phyloP scores from a whole-genome alignment of 2,113 vertebrate genomes.

The Callaeas wilsoni region DNA sequence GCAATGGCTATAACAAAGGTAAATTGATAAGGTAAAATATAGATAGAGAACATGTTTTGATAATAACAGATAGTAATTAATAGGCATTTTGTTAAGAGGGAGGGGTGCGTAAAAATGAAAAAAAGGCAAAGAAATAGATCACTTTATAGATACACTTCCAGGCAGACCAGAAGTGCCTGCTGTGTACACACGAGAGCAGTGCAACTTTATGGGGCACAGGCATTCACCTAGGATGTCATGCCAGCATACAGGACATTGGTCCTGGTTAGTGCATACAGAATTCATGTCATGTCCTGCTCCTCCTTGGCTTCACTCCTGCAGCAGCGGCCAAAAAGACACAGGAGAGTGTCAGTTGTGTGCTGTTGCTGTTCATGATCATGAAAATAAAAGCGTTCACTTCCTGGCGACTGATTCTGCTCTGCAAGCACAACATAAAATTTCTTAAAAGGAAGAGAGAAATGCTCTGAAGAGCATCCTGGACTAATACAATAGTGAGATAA shows the following conservation, averaged over 20 bases:
- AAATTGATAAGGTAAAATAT: not conserved
- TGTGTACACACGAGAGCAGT: fast-evolving
- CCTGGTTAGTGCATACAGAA: not conserved
- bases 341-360: not conserved
- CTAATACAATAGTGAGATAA: not conserved
- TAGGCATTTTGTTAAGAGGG: not conserved
- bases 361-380: not conserved
- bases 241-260: not conserved
- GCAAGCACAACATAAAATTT: not conserved
- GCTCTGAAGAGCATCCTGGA: slow-evolving; percentile 2
- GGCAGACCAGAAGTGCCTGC: not conserved
- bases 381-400: not conserved
- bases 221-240: not conserved
- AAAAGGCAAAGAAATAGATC: not conserved
- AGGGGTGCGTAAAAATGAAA: not conserved
- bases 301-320: not conserved
- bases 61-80: not conserved
- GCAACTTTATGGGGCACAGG: not conserved
- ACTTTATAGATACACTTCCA: not conserved
- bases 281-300: not conserved
- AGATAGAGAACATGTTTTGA: not conserved
- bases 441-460: slow-evolving; percentile 39
- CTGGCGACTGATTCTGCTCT: not conserved
- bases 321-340: not conserved
- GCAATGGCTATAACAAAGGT: not conserved